Percentiles rank a stretch among this genome's conserved stretches.
Evolutionary conservation across 2,113 vertebrate species (phyloP).

Genomic region (Etheostoma spectabile): DNA sequence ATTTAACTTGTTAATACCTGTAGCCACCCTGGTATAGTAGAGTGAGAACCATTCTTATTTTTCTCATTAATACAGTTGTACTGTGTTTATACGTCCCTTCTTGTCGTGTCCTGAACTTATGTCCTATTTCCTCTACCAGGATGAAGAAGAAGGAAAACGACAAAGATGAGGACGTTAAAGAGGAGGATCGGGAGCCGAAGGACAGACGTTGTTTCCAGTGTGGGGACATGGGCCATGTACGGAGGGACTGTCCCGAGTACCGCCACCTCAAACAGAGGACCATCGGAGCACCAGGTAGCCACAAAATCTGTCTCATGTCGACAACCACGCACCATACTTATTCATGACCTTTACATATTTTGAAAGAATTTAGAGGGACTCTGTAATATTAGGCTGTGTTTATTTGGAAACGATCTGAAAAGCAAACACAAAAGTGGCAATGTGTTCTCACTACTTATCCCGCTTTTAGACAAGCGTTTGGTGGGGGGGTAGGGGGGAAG

Average conservation of each 20-base stretch:
- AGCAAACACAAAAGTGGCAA: no score
- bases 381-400: no score
- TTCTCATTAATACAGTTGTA: neutral
- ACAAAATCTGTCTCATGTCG: neutral
- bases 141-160: slow-evolving; percentile 98
- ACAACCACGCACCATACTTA: neutral
- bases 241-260: slow-evolving; percentile 96
- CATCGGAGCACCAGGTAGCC: slow-evolving; percentile 81
- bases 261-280: slow-evolving; percentile 92
- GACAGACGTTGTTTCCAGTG: slow-evolving; percentile 98
- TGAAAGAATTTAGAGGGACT: neutral
- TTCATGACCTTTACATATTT: neutral
- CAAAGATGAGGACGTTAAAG: slow-evolving; percentile 93
- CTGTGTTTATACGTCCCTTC: neutral
- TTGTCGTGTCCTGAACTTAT: neutral
- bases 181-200: slow-evolving; percentile 92
- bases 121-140: slow-evolving; percentile 70
- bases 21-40: no score
- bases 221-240: slow-evolving; percentile 94
- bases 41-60: no score
- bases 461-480: no score
- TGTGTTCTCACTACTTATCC: no score
- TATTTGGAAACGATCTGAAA: no score
- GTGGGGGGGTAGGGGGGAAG: no score
- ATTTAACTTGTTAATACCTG: no score